phyloP scores from a whole-genome alignment of 53 echinoderm and acorn worm species.

The Arbacia lixula region DNA sequence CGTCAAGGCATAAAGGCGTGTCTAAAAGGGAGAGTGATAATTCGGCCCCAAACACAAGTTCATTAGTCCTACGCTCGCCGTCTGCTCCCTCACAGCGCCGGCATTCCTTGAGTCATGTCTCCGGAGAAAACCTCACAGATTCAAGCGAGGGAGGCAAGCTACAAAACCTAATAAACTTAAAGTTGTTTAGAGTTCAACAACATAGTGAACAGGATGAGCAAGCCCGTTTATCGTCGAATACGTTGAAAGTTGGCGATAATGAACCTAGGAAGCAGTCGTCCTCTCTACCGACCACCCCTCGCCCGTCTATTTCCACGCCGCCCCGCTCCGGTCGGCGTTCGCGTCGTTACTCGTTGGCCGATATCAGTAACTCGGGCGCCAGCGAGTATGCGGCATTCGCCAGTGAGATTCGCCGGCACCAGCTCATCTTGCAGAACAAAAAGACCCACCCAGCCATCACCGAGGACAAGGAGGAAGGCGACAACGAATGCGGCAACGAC shows the following conservation, averaged over 20 bases:
- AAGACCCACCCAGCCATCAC: not conserved
- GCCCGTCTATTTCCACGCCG: not conserved
- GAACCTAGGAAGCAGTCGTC: not conserved
- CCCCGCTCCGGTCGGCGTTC: not conserved
- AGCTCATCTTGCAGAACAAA: constrained; percentile 7
- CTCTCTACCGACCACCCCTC: constrained; percentile 26
- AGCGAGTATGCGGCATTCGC: constrained; percentile 58
- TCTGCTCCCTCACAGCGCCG: too few species aligned
- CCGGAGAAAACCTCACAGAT: too few species aligned
- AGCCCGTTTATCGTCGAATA: not conserved
- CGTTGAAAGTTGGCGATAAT: not conserved
- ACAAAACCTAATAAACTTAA: too few species aligned
- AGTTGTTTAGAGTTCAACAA: not conserved
- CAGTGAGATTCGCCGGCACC: constrained; percentile 62
- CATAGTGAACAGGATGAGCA: not conserved
- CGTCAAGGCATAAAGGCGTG: too few species aligned
- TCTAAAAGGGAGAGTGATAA: too few species aligned
- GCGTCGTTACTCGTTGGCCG: constrained; percentile 37
- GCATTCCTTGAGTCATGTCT: too few species aligned
- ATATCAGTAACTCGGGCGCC: constrained; percentile 40
- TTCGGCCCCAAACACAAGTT: too few species aligned
- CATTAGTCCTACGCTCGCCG: too few species aligned
- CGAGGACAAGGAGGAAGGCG: constrained; percentile 1
- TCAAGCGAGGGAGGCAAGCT: too few species aligned
- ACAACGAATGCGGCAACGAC: not conserved